Base-by-base conservation (phyloP, 2,888 invertebrate genomes). In the Bugulina stolonifera region DNA sequence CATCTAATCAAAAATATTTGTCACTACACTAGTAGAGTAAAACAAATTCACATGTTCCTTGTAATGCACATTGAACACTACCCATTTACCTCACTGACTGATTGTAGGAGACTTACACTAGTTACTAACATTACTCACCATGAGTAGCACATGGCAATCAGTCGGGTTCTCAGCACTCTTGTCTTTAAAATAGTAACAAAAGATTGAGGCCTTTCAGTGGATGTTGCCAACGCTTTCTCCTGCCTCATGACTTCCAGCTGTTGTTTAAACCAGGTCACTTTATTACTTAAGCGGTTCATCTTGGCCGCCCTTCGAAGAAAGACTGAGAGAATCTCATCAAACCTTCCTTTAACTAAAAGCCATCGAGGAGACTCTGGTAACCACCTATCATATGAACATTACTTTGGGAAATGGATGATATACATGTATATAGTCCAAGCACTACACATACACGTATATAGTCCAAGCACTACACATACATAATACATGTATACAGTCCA, bases 291-390 rank as follows among this genome's bases (percentile, higher is more conserved):
- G 25, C n/a, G 14, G n/a, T 64, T 64, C 64, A 64, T 64, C 27
- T 27, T 25, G 27, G 64, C 29, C 25, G 64, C 64, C 32, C 34
- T 25, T 18, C 14, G 27, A 34, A 64, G 25, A 27, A 64, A 64
- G 10, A 14, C 70, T 29, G n/a, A 27, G 1, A 23, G 5, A 3
- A 70, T 43, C 25, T 70, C 70, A 14, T n/a, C 32, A 23, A 29
- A 43, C 25, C 70, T n/a, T 3, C 43, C 70, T 52, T 70, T 70
- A 5, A 70, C 70, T 29, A 27, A 25, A 35, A 70, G 52, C 70
- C 70, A 70, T 54, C 70, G 34, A 2, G 70, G 70, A n/a, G 35
- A 43, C 29, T 70, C 70, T 14, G 70, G 70, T 5, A 70, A 29
- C 70, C 70, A 70, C 70, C 70, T 70, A 23, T n/a, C 25, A 32